Evolutionary conservation across 2,888 invertebrate species (phyloP).

Genomic region (Danaus chrysippus): DNA sequence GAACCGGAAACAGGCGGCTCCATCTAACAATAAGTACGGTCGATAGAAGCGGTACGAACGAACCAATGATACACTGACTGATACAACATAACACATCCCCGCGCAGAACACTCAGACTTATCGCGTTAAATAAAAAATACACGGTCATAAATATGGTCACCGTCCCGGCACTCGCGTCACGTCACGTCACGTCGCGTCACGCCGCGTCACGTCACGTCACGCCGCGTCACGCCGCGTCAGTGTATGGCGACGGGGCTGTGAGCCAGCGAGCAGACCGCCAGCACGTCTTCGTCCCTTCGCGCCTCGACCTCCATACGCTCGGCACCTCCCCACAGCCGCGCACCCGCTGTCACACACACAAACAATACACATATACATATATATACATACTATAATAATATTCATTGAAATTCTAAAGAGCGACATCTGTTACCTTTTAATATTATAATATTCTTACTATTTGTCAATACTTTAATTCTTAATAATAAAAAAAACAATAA

Average conservation of each 20-base stretch:
- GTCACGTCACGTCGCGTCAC: constrained; percentile 13
- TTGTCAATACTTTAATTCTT: too few relatives aligned
- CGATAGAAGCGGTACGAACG: constrained; percentile 68
- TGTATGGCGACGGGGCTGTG: constrained; percentile 97
- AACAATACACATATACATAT: constrained; percentile 10
- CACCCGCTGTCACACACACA: constrained; percentile 46
- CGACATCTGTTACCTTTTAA: too few relatives aligned
- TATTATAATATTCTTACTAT: too few relatives aligned
- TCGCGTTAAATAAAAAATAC: constrained; percentile 75
- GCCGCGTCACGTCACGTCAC: constrained; percentile 12
- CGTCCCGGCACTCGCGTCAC: constrained; percentile 42
- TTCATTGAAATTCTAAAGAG: too few relatives aligned
- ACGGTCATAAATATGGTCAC: constrained; percentile 71
- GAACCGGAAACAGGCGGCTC: constrained; percentile 44
- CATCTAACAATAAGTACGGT: constrained; percentile 67
- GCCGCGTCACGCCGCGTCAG: constrained; percentile 45
- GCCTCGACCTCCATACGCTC: constrained; percentile 86
- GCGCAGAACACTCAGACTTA: constrained; percentile 75
- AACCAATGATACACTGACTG: constrained; percentile 68
- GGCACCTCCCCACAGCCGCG: constrained; percentile 69
- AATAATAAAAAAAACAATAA: too few relatives aligned
- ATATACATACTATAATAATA: neutral
- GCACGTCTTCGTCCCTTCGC: constrained; percentile 81
- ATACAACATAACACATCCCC: constrained; percentile 68
- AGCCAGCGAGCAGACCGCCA: constrained; percentile 89